phyloP scores from a whole-genome alignment of 2,797 vertebrate genomes.

The Anomalospiza imberbis region DNA sequence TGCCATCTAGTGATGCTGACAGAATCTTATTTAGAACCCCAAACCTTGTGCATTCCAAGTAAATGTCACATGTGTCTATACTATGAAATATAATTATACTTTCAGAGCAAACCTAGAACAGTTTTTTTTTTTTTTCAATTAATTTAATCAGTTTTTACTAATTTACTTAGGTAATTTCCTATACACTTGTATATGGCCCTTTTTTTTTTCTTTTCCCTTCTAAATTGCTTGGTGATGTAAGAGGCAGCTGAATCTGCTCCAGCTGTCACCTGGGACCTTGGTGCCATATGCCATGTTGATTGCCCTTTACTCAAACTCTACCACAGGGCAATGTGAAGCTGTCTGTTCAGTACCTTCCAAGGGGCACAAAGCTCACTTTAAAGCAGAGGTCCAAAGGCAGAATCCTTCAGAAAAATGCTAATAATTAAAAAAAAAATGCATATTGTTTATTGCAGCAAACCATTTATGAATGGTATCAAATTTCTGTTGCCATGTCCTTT shows the following conservation, averaged over 20 bases:
- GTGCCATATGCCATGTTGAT: background rate
- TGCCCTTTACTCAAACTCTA: background rate
- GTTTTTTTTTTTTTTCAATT: background rate
- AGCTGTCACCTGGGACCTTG: background rate
- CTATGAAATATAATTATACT: background rate
- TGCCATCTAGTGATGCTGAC: slow-evolving; percentile 53
- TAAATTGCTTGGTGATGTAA: background rate
- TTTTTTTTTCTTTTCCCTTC: background rate
- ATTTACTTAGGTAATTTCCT: background rate
- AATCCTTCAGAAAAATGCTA: background rate
- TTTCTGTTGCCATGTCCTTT: slow-evolving; percentile 24
- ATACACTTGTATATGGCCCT: background rate
- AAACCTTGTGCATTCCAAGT: background rate
- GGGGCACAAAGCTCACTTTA: background rate
- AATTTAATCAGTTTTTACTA: background rate
- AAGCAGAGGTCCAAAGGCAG: background rate
- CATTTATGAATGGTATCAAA: slow-evolving; percentile 5
- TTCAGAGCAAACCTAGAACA: background rate
- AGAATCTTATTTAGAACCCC: background rate
- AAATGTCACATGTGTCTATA: background rate
- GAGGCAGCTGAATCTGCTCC: background rate
- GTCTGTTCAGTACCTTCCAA: background rate
- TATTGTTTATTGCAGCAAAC: background rate
- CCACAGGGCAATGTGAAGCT: background rate
- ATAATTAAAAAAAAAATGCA: background rate